Evolutionary conservation across 2,797 vertebrate species (phyloP).

Genomic region (Loriculus beryllinus): DNA sequence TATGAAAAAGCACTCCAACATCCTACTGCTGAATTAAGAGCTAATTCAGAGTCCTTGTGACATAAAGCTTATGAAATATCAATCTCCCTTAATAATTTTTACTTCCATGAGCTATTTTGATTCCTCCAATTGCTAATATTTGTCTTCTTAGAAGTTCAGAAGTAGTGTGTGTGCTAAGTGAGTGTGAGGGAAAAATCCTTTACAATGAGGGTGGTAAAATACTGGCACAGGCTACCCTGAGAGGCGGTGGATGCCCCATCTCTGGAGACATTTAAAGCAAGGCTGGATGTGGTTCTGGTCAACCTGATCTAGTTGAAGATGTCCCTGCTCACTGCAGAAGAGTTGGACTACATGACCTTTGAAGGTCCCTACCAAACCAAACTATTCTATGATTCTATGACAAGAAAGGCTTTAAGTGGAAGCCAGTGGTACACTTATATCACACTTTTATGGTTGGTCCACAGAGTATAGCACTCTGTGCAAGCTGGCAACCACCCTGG

Average conservation of each 20-base stretch:
- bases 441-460: not conserved
- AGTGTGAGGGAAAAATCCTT: not conserved
- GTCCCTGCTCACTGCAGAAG: not conserved
- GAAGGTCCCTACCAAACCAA: not conserved
- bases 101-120: not conserved
- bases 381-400: not conserved
- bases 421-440: not conserved
- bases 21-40: not conserved
- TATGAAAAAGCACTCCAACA: not conserved
- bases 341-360: not conserved
- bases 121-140: not conserved
- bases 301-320: not conserved
- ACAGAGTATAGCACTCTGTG: too few relatives aligned
- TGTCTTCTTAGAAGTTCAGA: not conserved
- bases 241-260: not conserved
- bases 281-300: not conserved
- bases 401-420: not conserved
- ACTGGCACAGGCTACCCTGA: not conserved
- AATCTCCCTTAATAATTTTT: not conserved
- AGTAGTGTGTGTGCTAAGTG: accelerated
- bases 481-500: not conserved
- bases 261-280: not conserved
- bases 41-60: not conserved
- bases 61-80: not conserved
- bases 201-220: not conserved